A percentile compares a stretch with the other conserved stretches of the same genome.
Conservation (phyloP, 2,888 invertebrate genomes). For the Aporophyla nigra region DNA sequence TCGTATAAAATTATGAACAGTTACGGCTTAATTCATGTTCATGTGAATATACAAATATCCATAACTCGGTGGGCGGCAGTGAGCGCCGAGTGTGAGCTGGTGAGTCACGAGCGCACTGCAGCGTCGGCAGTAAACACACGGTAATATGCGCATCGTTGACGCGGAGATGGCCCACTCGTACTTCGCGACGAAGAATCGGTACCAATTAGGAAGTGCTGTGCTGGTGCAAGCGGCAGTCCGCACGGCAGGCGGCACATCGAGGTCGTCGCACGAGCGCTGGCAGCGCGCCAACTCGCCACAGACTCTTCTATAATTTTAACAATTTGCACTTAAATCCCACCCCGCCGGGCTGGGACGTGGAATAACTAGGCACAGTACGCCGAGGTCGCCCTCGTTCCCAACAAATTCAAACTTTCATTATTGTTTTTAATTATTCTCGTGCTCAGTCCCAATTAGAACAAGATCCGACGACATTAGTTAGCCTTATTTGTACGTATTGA, state of each 20-base stretch:
- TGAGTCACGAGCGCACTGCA: constrained; percentile 68
- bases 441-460: constrained; percentile 4
- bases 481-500: not conserved
- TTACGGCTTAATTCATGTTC: constrained; percentile 73
- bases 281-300: constrained; percentile 76
- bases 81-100: constrained; percentile 46
- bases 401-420: constrained; percentile 43
- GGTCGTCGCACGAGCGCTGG: constrained; percentile 81
- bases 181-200: constrained; percentile 71
- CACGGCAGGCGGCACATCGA: constrained; percentile 65
- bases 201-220: constrained; percentile 77
- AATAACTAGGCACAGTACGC: constrained; percentile 35
- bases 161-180: constrained; percentile 64
- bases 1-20: constrained; percentile 70
- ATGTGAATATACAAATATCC: constrained; percentile 66
- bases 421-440: constrained; percentile 47
- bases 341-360: constrained; percentile 51
- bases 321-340: constrained; percentile 77
- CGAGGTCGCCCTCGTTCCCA: constrained; percentile 40
- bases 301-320: constrained; percentile 80
- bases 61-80: constrained; percentile 63
- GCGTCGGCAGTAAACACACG: constrained; percentile 57
- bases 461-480: not conserved
- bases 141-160: constrained; percentile 64
- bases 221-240: constrained; percentile 30